Evolutionary conservation across 1,140 invertebrate genomes (phyloP).

Genomic region (Phymorhynchus buccinoides): DNA sequence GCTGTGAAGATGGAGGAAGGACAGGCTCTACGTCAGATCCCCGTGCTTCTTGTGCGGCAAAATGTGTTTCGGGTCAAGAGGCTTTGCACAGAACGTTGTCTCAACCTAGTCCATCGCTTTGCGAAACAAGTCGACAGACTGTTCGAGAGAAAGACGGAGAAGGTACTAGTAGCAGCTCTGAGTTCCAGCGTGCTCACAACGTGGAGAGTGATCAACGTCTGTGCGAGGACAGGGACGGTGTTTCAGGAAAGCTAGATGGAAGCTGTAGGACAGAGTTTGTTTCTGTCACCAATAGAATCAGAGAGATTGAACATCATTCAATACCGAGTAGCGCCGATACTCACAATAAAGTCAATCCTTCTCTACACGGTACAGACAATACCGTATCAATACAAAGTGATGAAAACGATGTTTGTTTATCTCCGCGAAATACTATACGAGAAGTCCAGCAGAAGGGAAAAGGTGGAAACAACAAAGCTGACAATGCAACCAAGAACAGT

Average conservation of each 20-base stretch:
- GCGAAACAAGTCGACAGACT: not conserved
- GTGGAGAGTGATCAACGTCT: not conserved
- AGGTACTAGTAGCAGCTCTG: not conserved
- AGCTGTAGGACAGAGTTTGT: not conserved
- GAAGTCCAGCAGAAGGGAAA: not conserved
- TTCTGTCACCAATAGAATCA: not conserved
- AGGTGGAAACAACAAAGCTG: not conserved
- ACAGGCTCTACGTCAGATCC: not conserved
- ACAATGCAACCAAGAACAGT: not conserved
- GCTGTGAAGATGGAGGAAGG: not conserved
- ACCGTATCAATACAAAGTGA: not conserved
- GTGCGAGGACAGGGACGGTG: not conserved
- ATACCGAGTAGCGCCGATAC: not conserved
- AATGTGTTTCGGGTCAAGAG: not conserved
- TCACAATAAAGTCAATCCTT: not conserved
- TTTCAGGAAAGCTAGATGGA: not conserved
- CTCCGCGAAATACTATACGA: not conserved
- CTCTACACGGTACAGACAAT: not conserved
- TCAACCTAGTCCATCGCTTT: not conserved
- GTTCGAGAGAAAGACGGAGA: not conserved
- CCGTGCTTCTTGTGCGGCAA: not conserved
- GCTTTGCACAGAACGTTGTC: not conserved
- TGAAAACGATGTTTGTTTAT: not conserved
- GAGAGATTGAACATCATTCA: not conserved
- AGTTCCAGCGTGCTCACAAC: not conserved